A percentile compares a stretch with the other conserved stretches of the same genome.
Evolutionary conservation across 2,888 invertebrate species (phyloP).

Genomic region (Chalcosyrphus nemorum): DNA sequence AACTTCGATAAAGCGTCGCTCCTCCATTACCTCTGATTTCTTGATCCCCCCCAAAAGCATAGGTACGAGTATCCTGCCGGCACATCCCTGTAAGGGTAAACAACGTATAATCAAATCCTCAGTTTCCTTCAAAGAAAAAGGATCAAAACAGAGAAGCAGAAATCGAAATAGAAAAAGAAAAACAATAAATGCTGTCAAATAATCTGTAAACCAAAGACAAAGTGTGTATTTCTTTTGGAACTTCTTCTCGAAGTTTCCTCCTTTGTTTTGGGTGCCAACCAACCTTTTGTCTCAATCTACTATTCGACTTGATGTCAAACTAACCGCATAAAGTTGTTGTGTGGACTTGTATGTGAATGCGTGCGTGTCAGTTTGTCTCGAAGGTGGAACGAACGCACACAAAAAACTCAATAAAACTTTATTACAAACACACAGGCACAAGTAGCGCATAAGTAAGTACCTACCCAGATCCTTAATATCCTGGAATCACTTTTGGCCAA

Average conservation of each 20-base stretch:
- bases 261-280: neutral
- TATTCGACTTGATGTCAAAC: slow-evolving; percentile 4
- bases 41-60: neutral
- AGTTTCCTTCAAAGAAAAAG: neutral
- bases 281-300: neutral
- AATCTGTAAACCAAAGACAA: slow-evolving; percentile 35
- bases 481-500: slow-evolving; percentile 1
- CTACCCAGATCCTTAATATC: neutral
- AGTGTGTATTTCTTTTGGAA: neutral
- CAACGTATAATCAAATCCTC: slow-evolving; percentile 28
- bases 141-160: slow-evolving; percentile 1
- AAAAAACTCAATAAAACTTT: slow-evolving; percentile 30
- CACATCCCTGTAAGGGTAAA: neutral
- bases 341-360: neutral
- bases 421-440: slow-evolving; percentile 16
- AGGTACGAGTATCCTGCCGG: neutral
- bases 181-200: slow-evolving; percentile 27
- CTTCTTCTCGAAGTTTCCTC: neutral
- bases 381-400: slow-evolving; percentile 17
- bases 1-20: slow-evolving; percentile 17
- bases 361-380: slow-evolving; percentile 27
- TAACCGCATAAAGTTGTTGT: slow-evolving; percentile 19
- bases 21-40: neutral
- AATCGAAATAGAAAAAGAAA: neutral
- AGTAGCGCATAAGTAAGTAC: neutral